Base-by-base conservation (phyloP, 2,888 invertebrate species). In the Coronaproctus castanopsis region DNA sequence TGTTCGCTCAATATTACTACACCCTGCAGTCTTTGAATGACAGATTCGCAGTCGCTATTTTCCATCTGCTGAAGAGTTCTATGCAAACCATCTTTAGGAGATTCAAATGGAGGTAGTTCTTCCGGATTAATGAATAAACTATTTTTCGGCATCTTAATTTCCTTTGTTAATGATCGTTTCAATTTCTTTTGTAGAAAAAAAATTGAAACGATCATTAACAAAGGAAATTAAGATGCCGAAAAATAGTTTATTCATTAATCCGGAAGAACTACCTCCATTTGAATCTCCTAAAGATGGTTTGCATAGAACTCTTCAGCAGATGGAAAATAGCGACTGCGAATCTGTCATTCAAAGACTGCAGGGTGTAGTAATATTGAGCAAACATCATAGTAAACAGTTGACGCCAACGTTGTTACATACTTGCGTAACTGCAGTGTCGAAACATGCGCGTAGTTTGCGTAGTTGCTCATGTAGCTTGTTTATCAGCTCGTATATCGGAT, bases 381-480 rank as follows among this genome's bases (percentile, higher is more conserved):
- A 77, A 52, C 80, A 85, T 66, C 77, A 82, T 65, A 75, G 80
- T 0, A 84, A 81, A 21, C 70, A 76, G 19, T 66, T 83, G 51
- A 57, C 62, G 2, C 79, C 80, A 57, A 68, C 76, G 1, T 80
- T 85, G 63, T 79, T 86, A 62, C 84, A 74, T 22, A 70, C 84
- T 54, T 78, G 82, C 22, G 76, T 81, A 22, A 82, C 80, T 71
- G 76, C 80, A 62, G 72, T 90, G 22, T 80, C 86, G 0, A 77
- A 79, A 62, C 85, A 92, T 68, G 83, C 90, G 54, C 84, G 85
- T 65, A 96, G 92, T 71, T 76, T 97, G 62, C 78, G 97, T 22
- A 70, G 93, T 93, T 0, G 85, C 95, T 0, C 78, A 95, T 55
- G 80, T 85, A 2, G 92, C 95, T 19, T 91, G 96, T 68, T 77